Evolutionary conservation across 92 coral and sea anemone genomes (phyloP).

Genomic region (Heteractis magnifica): DNA sequence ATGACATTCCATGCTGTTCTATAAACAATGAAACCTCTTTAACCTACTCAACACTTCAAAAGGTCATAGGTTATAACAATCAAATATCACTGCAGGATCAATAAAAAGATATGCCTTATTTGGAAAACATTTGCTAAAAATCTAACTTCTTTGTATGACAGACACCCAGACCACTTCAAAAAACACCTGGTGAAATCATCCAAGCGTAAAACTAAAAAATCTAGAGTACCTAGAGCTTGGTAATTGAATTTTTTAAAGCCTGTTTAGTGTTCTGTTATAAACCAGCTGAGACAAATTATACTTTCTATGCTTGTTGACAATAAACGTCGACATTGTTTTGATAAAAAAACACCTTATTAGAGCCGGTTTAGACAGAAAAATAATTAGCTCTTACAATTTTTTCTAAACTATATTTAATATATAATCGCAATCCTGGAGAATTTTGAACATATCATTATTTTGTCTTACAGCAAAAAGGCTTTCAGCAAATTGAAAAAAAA

Average conservation of each 20-base stretch:
- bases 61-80: not conserved
- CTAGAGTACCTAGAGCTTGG: too few species aligned
- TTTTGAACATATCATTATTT: not conserved
- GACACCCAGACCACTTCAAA: not conserved
- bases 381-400: too few species aligned
- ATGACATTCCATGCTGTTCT: not conserved
- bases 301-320: not conserved
- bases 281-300: not conserved
- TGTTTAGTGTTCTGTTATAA: too few species aligned
- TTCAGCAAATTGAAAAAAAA: slow-evolving; percentile 16
- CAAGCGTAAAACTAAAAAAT: not conserved
- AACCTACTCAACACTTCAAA: not conserved
- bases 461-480: not conserved
- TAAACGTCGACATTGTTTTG: not conserved
- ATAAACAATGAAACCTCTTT: not conserved
- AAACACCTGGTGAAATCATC: not conserved
- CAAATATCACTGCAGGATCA: not conserved
- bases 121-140: not conserved
- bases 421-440: too few species aligned
- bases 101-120: not conserved
- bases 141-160: not conserved
- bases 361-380: not conserved
- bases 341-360: not conserved
- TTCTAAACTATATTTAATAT: too few species aligned
- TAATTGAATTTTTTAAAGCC: too few species aligned